These are phyloP conservation scores for Phataginus tetradactyla DNA, from an alignment of 2,797 vertebrate genomes.

Conservation along the genomic window DNA sequence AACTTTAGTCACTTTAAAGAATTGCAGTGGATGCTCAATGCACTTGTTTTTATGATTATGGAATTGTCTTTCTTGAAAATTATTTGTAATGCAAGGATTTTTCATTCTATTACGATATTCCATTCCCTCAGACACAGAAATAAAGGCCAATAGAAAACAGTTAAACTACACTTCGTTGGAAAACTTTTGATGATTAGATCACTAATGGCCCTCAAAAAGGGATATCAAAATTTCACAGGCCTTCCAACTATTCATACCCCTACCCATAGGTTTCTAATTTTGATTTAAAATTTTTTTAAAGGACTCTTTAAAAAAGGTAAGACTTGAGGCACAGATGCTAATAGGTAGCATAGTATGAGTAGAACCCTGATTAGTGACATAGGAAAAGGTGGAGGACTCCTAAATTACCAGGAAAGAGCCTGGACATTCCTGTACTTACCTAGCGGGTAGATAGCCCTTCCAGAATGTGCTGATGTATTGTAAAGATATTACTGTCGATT, in stretches of 20 bases:
- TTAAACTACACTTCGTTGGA: conserved; percentile 3
- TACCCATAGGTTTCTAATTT: background rate
- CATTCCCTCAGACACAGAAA: conserved; percentile 22
- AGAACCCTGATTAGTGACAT: background rate
- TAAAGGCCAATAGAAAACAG: conserved; percentile 15
- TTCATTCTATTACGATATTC: background rate
- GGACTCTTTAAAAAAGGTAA: background rate
- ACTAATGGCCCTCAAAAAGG: background rate
- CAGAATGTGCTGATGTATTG: background rate
- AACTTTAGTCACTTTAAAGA: conserved; percentile 18
- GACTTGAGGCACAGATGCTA: background rate
- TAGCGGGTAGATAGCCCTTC: conserved; percentile 3
- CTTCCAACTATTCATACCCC: conserved; percentile 16
- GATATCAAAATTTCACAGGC: background rate
- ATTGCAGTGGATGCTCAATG: background rate
- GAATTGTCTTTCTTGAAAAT: background rate
- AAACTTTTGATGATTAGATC: conserved; percentile 33
- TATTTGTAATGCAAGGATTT: background rate
- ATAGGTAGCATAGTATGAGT: background rate
- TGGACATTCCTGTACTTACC: conserved; percentile 16
- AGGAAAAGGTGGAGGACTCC: background rate
- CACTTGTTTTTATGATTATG: conserved; percentile 3
- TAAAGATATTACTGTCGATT: conserved; percentile 30
- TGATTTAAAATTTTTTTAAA: background rate
- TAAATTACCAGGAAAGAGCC: background rate